Conservation (phyloP, 2,113 vertebrate genomes). For the Xenus cinereus region DNA sequence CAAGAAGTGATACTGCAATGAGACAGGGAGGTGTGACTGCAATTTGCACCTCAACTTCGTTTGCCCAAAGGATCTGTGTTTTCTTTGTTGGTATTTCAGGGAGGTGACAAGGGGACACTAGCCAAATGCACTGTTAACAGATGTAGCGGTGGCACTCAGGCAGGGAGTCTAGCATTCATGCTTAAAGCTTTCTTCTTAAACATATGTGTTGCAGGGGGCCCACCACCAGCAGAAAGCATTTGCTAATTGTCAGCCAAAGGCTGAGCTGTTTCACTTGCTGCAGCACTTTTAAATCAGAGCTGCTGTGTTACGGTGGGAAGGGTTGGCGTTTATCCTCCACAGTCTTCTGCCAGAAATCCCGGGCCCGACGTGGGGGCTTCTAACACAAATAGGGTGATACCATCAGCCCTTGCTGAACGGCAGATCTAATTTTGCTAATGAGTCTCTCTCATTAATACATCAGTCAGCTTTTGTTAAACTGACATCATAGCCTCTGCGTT, state of each 20-base stretch:
- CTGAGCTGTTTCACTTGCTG: background rate
- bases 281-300: background rate
- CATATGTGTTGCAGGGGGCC: background rate
- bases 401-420: background rate
- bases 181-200: background rate
- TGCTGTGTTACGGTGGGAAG: background rate
- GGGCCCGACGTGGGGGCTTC: rapidly evolving
- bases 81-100: conserved; percentile 54
- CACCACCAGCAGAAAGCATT: background rate
- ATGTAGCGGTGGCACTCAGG: conserved; percentile 6
- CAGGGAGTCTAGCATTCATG: background rate
- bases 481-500: background rate
- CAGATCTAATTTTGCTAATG: conserved; percentile 17
- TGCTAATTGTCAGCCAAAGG: background rate
- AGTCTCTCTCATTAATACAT: background rate
- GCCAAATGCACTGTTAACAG: conserved; percentile 38
- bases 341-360: background rate
- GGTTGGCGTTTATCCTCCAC: background rate
- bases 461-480: background rate
- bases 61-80: conserved; percentile 40
- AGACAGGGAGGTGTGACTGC: conserved; percentile 69
- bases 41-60: conserved; percentile 71
- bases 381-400: background rate
- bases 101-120: conserved; percentile 27
- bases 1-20: conserved; percentile 62